Evolutionary conservation across 64 coral and sea anemone species (phyloP).

Genomic region (Dendronephthya gigantea): DNA sequence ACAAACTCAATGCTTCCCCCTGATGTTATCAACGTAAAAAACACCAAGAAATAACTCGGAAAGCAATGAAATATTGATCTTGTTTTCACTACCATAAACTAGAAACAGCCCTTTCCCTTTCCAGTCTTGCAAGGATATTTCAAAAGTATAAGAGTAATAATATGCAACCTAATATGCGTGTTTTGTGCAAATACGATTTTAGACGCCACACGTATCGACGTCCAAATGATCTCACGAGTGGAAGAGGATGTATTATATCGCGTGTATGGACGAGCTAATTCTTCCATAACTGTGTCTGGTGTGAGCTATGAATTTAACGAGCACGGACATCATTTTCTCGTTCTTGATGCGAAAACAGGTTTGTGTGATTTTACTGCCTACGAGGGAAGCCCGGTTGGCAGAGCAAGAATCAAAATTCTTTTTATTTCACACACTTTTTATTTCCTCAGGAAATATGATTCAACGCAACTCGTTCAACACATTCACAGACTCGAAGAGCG

Average conservation of each 20-base stretch:
- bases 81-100: too few relatives aligned
- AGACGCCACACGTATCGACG: not conserved
- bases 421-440: not conserved
- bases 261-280: not conserved
- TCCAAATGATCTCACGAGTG: not conserved
- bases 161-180: too few relatives aligned
- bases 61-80: too few relatives aligned
- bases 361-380: too few relatives aligned
- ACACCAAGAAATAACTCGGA: too few relatives aligned
- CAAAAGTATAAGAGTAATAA: too few relatives aligned
- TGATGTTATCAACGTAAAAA: too few relatives aligned
- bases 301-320: not conserved
- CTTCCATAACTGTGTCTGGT: not conserved
- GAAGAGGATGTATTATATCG: not conserved
- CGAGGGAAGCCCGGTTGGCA: too few relatives aligned
- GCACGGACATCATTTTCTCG: not conserved
- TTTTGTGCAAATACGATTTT: not conserved
- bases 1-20: too few relatives aligned
- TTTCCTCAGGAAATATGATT: not conserved
- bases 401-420: too few relatives aligned
- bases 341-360: conserved; percentile 5
- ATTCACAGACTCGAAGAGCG: not conserved
- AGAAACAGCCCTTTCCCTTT: too few relatives aligned
- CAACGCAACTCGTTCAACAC: not conserved
- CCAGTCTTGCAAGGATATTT: too few relatives aligned